phyloP scores from a whole-genome alignment of 2,797 vertebrate genomes.

The Rousettus madagascariensis region DNA sequence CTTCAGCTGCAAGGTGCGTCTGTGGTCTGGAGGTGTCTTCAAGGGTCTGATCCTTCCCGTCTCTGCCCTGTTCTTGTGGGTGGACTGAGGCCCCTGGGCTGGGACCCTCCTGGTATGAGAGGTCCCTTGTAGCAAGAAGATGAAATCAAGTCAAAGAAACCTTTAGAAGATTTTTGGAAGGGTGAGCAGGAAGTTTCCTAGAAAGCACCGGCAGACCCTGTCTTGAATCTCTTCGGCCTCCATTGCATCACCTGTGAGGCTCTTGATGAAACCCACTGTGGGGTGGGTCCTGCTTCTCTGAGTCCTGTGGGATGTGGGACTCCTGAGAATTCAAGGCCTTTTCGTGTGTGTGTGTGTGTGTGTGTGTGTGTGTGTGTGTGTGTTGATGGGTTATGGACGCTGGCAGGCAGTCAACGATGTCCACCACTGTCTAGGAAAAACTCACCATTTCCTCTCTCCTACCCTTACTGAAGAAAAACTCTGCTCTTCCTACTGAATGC shows the following conservation, averaged over 20 bases:
- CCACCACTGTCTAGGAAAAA: background rate
- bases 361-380: no score
- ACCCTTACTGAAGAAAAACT: background rate
- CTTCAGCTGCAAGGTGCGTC: background rate
- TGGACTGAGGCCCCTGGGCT: background rate
- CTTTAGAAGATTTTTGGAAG: background rate
- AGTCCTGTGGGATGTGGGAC: background rate
- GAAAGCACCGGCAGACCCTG: background rate
- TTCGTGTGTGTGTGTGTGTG: background rate
- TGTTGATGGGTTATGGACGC: no score
- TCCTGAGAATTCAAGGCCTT: background rate
- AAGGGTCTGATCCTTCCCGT: background rate
- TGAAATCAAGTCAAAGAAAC: background rate
- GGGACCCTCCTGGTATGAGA: background rate
- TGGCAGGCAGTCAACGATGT: no score
- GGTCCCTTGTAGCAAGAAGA: background rate
- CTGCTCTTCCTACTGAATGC: background rate
- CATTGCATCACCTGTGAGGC: accelerated
- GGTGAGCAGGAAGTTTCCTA: background rate
- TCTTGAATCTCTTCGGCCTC: background rate
- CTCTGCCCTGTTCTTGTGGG: background rate
- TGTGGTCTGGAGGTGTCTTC: background rate
- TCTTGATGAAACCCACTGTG: background rate
- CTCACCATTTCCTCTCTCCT: background rate
- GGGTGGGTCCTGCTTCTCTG: background rate